These are phyloP conservation scores for Cheiracanthium punctorium DNA, from an alignment of 2,888 invertebrate species.

Conservation along the genomic window DNA sequence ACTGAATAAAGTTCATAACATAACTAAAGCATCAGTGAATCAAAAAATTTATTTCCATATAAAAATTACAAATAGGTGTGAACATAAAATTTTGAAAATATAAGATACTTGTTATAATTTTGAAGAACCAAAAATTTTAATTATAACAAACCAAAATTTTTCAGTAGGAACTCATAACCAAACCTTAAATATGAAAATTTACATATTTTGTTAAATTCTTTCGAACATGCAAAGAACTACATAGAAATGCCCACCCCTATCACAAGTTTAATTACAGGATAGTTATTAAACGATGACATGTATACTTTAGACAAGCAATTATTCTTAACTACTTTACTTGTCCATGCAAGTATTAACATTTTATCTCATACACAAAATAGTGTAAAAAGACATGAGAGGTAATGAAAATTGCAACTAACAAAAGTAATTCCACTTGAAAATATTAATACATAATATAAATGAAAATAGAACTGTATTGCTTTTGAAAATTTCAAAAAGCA, in stretches of 20 bases:
- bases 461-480: slow-evolving; percentile 8
- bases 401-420: background rate
- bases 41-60: slow-evolving; percentile 13
- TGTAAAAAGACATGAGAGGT: slow-evolving; percentile 8
- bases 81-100: background rate
- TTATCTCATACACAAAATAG: slow-evolving; percentile 7
- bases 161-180: background rate
- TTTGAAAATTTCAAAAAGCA: background rate
- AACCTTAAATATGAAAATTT: background rate
- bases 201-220: background rate
- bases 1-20: background rate
- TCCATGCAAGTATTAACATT: slow-evolving; percentile 17
- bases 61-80: background rate
- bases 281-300: background rate
- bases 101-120: background rate
- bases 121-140: background rate
- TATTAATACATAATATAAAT: slow-evolving; percentile 1
- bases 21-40: background rate
- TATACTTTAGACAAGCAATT: slow-evolving; percentile 5
- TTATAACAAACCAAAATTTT: background rate
- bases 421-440: background rate
- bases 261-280: slow-evolving; percentile 15
- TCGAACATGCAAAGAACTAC: background rate
- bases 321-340: slow-evolving; percentile 9
- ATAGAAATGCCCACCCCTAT: background rate